A percentile compares a stretch with the other conserved stretches of the same genome.
Conservation (phyloP, 1,140 invertebrate genomes). For the Ceratosolen fusciceps region DNA sequence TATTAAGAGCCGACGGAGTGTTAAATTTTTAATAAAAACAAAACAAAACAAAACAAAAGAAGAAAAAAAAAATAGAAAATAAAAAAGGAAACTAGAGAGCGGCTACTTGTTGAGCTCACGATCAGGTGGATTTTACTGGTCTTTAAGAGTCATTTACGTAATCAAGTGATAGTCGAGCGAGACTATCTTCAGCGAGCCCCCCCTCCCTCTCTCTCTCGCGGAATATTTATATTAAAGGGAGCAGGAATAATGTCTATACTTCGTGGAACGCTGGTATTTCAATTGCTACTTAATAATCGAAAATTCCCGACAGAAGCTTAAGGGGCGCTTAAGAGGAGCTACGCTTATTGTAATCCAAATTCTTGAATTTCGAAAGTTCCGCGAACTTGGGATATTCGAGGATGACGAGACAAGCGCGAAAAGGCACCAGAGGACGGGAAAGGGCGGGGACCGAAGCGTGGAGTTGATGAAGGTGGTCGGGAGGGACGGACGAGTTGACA, state of each 20-base stretch:
- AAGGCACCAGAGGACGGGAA: not conserved
- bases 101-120: not conserved
- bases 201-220: too few relatives aligned
- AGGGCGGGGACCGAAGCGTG: not conserved
- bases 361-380: slow-evolving; percentile 41
- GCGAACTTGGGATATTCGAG: not conserved
- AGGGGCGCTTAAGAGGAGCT: not conserved
- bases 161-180: not conserved
- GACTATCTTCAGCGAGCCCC: not conserved
- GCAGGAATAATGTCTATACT: not conserved
- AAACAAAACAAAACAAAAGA: too few relatives aligned
- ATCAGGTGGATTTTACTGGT: too few relatives aligned
- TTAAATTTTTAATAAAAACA: not conserved
- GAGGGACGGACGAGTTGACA: slow-evolving; percentile 20
- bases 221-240: not conserved
- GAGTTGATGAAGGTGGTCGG: slow-evolving; percentile 12
- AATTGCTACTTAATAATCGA: slow-evolving; percentile 33
- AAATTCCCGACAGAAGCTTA: slow-evolving; percentile 31
- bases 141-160: not conserved
- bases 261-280: not conserved
- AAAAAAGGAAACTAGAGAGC: too few relatives aligned
- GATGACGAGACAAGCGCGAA: not conserved
- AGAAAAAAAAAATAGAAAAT: too few relatives aligned
- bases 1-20: not conserved
- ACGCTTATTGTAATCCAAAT: slow-evolving; percentile 17